A percentile compares a stretch with the other conserved stretches of the same genome.
Evolutionary conservation across 2,113 vertebrate genomes (phyloP).

Genomic region (Garra rufa): DNA sequence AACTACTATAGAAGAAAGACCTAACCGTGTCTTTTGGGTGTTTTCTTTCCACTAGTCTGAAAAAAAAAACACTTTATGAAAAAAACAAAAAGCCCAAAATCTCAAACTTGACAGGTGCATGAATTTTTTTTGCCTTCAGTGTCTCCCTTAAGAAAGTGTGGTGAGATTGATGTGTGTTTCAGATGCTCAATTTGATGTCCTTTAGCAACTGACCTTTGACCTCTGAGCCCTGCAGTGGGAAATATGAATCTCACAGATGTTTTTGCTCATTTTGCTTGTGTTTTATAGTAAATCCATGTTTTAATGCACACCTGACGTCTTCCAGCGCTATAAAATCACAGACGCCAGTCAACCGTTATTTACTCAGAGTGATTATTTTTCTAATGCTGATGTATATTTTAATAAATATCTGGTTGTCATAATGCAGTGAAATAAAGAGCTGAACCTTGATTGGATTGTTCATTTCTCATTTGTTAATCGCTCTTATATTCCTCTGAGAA

Average conservation of each 20-base stretch:
- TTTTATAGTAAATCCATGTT: neutral
- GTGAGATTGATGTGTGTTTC: neutral
- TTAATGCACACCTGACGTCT: neutral
- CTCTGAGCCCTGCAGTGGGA: neutral
- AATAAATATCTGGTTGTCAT: neutral
- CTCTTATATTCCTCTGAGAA: neutral
- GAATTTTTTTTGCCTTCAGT: no score
- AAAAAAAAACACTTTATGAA: no score
- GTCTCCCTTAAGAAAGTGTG: neutral
- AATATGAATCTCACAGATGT: neutral
- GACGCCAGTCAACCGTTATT: neutral
- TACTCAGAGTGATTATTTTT: neutral
- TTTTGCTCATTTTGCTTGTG: neutral
- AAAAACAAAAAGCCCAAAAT: no score
- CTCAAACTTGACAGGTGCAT: no score
- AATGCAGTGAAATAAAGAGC: neutral
- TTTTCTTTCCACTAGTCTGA: no score
- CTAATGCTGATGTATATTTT: neutral
- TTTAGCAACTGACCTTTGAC: neutral
- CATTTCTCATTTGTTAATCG: neutral
- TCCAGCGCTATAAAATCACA: neutral
- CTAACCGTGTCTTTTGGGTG: no score
- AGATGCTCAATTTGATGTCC: neutral
- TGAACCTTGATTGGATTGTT: neutral
- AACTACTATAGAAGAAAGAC: no score